Percentiles rank a stretch among this genome's conserved stretches.
phyloP scores from a whole-genome alignment of 1,140 invertebrate species.

The Battus philenor region DNA sequence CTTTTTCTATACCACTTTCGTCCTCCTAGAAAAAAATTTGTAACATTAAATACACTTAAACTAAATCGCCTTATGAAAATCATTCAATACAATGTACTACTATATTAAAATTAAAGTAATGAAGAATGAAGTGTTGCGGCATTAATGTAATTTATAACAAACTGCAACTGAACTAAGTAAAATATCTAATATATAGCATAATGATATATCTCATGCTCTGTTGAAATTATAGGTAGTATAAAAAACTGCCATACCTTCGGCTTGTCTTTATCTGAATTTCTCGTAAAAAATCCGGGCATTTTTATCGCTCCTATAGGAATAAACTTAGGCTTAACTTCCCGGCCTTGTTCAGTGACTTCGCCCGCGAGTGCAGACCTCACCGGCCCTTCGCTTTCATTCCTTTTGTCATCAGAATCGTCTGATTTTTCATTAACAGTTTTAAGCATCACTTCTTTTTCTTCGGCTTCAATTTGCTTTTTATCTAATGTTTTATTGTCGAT shows the following conservation, averaged over 20 bases:
- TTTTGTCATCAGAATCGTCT: conserved; percentile 50
- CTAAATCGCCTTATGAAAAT: too few species aligned
- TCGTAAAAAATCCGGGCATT: conserved; percentile 88
- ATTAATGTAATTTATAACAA: too few species aligned
- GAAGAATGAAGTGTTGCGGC: too few species aligned
- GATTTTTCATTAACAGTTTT: conserved; percentile 78
- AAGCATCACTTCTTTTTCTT: conserved; percentile 83
- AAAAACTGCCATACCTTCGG: conserved; percentile 36
- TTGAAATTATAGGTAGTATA: too few species aligned
- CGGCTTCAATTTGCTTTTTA: conserved; percentile 83
- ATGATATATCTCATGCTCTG: too few species aligned
- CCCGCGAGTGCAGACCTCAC: conserved; percentile 73
- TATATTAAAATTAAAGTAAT: too few species aligned
- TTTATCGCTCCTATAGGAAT: conserved; percentile 89
- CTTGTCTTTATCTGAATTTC: conserved; percentile 84
- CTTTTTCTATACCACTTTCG: conserved; percentile 65
- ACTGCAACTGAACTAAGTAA: too few species aligned
- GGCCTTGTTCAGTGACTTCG: conserved; percentile 79
- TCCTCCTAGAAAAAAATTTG: conserved; percentile 70
- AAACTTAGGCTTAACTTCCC: conserved; percentile 85
- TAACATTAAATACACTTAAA: too few species aligned
- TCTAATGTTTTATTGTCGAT: conserved; percentile 78
- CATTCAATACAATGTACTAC: too few species aligned
- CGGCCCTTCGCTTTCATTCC: conserved; percentile 74
- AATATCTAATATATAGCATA: too few species aligned